Evolutionary conservation across 2,113 vertebrate genomes (phyloP), one percentile per base, ranked within the genome.

Genomic region (Notarius quadriscutis): DNA sequence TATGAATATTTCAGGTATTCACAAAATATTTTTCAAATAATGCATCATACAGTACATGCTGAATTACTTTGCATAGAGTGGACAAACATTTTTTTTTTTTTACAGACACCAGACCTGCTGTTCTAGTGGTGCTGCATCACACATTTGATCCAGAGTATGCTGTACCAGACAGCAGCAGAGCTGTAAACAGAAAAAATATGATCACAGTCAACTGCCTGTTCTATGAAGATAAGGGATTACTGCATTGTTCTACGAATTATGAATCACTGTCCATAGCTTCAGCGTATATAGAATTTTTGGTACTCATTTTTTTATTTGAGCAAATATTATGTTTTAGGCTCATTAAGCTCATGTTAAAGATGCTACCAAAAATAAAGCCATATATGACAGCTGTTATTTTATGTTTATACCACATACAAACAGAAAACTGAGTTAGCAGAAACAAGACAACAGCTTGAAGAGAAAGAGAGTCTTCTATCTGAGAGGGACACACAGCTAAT

Each of bases 101-200:
- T 71, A n/a, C 48, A 87, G 85, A 72, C 8, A 48, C 79, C 10
- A 87, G 81, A n/a, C 53, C 17, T 74, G n/a, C 67, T 5, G 41
- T 87, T 62, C 17, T 87, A 0, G 86, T 87, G 86, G 79, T 79
- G 55, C 79, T 87, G 25, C 67, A 87, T 75, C 55, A 87, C 55
- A 82, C 86, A 4, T 74, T 53, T 53, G n/a, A 87, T 9, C 25
- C 65, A 82, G 8, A 74, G 0, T 0, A 2, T 18, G 30, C 51
- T 30, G 41, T 62, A 30, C n/a, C 34, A 41, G 41, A 41, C 41
- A 41, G 41, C 41, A 41, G 41, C 41, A 41, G 41, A 41, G 2
- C 41, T 41, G 10, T 83, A 53, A 30, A 11, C 15, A 75, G 86
- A 63, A 4, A 53, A 4, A 75, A 83, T 2, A 75, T 14, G 20